Conservation (phyloP, 2,797 vertebrate species). For the Phataginus tetradactyla region DNA sequence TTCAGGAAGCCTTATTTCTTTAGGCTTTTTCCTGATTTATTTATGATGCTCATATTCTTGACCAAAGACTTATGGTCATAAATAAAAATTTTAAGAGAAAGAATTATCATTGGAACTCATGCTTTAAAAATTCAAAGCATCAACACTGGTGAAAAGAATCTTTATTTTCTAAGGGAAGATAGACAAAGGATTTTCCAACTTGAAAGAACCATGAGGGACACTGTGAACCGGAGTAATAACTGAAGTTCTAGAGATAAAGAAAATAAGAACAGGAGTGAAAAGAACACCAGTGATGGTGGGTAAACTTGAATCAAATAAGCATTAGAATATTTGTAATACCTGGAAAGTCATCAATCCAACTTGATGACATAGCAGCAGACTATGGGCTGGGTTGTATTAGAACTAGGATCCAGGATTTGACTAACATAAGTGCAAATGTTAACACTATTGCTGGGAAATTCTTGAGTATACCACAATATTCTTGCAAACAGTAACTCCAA, state of each 20-base stretch:
- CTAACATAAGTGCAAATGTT: not conserved
- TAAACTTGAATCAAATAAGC: not conserved
- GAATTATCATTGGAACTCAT: not conserved
- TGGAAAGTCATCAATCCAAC: not conserved
- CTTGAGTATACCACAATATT: not conserved
- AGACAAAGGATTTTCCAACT: not conserved
- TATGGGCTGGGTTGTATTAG: not conserved
- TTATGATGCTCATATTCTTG: not conserved
- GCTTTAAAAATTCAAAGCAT: not conserved
- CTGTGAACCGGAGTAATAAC: not conserved
- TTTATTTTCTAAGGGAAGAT: slow-evolving; percentile 13
- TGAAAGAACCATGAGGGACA: not conserved
- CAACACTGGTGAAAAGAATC: not conserved
- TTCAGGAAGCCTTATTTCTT: not conserved
- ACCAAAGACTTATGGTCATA: not conserved
- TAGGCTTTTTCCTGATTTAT: not conserved
- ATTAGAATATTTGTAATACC: not conserved
- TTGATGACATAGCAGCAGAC: not conserved
- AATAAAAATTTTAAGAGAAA: not conserved
- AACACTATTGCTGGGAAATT: not conserved
- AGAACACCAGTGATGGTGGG: not conserved
- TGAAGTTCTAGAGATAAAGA: not conserved
- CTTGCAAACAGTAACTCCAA: not conserved
- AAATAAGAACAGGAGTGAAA: not conserved
- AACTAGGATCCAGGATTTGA: not conserved